Evolutionary conservation across 92 coral and sea anemone genomes (phyloP).

Genomic region (Epizoanthus scotinus): DNA sequence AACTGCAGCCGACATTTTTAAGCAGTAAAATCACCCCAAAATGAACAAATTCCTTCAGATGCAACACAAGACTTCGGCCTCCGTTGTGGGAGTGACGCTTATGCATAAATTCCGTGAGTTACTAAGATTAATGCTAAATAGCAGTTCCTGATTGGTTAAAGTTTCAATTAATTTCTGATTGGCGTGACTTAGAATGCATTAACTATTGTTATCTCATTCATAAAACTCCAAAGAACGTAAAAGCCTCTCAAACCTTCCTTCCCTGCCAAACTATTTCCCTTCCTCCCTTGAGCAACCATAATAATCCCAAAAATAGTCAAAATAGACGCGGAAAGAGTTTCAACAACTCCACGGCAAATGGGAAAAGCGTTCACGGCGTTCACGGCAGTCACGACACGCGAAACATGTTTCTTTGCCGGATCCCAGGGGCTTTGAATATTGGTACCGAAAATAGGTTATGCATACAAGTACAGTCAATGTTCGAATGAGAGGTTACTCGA

Average conservation of each 20-base stretch:
- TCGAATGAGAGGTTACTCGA: too few relatives aligned
- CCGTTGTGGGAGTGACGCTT: slow-evolving; percentile 35
- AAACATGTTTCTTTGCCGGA: too few relatives aligned
- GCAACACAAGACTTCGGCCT: not conserved
- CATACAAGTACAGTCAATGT: too few relatives aligned
- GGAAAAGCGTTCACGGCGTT: too few relatives aligned
- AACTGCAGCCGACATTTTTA: slow-evolving; percentile 33
- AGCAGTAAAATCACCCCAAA: not conserved
- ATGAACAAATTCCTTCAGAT: slow-evolving; percentile 15
- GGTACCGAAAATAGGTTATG: too few relatives aligned
- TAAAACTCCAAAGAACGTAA: not conserved
- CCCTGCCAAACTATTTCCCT: slow-evolving; percentile 2
- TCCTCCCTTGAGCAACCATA: not conserved
- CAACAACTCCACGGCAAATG: not conserved
- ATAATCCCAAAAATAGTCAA: slow-evolving; percentile 44
- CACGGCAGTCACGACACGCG: too few relatives aligned
- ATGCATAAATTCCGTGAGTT: slow-evolving; percentile 16
- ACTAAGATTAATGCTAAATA: slow-evolving; percentile 7
- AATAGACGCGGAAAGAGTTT: not conserved
- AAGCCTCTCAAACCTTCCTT: not conserved
- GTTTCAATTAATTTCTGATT: slow-evolving; percentile 16
- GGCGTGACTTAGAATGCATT: slow-evolving; percentile 10
- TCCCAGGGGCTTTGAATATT: too few relatives aligned
- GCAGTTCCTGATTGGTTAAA: slow-evolving; percentile 15
- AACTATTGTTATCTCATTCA: not conserved